Evolutionary conservation across 2,888 invertebrate genomes (phyloP), one percentile per base, ranked within the genome.

Genomic region (Oxycera nigricornis): DNA sequence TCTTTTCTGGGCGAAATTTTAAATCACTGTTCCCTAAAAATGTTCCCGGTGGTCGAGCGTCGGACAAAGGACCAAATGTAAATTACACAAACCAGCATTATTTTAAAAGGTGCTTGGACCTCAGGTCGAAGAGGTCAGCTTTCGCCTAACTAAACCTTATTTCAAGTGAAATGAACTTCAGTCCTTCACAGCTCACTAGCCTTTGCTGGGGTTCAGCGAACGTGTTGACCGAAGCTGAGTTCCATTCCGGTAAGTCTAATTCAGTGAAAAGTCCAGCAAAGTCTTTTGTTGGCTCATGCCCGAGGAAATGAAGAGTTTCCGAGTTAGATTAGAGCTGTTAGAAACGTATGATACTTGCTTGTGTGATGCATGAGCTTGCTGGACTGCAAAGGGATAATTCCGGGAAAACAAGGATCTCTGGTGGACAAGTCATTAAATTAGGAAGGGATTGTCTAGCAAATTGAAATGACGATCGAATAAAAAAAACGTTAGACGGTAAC

Each of bases 231-330:
- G n/a, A 46, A 46, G 55, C 9, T 9, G 24, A 55, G 65, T 39
- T 65, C 41, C 28, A 30, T 17, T 35, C n/a, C n/a, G n/a, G 39
- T 65, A 22, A 65, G 24, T 65, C 41, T 35, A 26, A 65, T 41
- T 65, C 41, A 41, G 20, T 7, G n/a, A 14, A 7, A 3, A 41
- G 35, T 39, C 39, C 6, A 26, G 39, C 35, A 24, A 1, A 41
- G 20, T 17, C 65, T 3, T 28, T 65, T 41, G 65, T 41, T 65
- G n/a, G 65, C 30, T 39, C 65, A 30, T 9, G 11, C 14, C 65
- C n/a, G n/a, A 39, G 65, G 65, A 65, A 65, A 65, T 65, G 65
- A 65, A 65, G 65, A 65, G 65, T 65, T 65, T 65, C 65, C 65
- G 65, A 24, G 22, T 41, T n/a, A 65, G 65, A 65, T 65, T 65